A percentile compares a stretch with the other conserved stretches of the same genome.
phyloP scores from a whole-genome alignment of 2,797 vertebrate species.

The Enteromius radiatus region DNA sequence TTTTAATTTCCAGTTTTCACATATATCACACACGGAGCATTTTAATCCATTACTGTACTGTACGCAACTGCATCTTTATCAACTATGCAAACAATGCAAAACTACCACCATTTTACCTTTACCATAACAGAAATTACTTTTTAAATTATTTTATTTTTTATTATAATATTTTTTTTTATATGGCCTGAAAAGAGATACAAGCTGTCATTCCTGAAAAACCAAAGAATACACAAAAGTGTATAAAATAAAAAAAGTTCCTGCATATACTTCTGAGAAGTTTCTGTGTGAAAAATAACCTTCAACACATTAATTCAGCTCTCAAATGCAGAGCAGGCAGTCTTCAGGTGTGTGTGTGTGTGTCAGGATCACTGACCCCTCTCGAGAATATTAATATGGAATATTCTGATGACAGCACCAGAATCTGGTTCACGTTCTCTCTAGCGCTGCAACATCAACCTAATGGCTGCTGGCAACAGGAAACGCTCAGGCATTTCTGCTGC shows the following conservation, averaged over 20 bases:
- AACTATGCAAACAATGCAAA: background rate
- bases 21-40: background rate
- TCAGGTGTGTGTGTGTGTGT: conserved; percentile 25
- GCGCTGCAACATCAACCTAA: conserved; percentile 64
- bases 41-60: background rate
- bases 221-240: background rate
- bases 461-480: conserved; percentile 65
- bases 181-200: too few relatives aligned
- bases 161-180: too few relatives aligned
- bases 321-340: conserved; percentile 52
- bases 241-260: background rate
- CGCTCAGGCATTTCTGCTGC: conserved; percentile 63
- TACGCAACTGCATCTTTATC: background rate
- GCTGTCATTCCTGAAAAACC: background rate
- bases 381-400: conserved; percentile 34
- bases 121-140: too few relatives aligned
- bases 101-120: background rate
- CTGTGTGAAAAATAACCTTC: conserved; percentile 44
- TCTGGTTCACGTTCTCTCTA: conserved; percentile 64
- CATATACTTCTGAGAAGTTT: background rate
- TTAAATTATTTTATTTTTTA: too few relatives aligned
- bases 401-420: conserved; percentile 68
- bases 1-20: background rate
- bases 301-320: conserved; percentile 44
- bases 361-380: conserved; percentile 21